Evolutionary conservation across 1,140 invertebrate species (phyloP), one percentile per base, ranked within the genome.

Genomic region (Trichomalopsis sarcophagae): DNA sequence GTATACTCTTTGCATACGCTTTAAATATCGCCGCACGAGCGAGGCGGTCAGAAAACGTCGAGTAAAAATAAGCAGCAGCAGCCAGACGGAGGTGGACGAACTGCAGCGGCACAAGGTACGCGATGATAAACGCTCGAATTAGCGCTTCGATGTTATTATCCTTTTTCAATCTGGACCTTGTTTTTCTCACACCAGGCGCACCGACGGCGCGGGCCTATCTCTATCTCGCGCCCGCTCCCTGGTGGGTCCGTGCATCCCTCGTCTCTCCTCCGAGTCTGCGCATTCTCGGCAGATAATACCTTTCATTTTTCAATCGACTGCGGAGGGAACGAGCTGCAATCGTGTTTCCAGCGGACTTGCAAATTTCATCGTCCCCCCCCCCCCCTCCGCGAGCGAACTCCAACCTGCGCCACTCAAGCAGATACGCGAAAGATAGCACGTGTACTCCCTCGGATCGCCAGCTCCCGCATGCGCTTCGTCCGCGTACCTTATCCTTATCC

Each of bases 1-100:
- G 9, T 88, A 82, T 87, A 90, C 90, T 91, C 90, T 90, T 91
- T 92, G 90, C 90, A 92, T 91, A 91, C 88, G 87, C 88, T 92
- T 92, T 91, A 92, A 91, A 92, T 91, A 92, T 91, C 88, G 36
- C 71, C 71, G 71, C 71, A 13, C 71, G 9, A 33, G 33, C 40
- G 71, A 6, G n/a, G 71, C 71, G 0, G 9, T 11, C 30, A 36
- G 10, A 74, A 74, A 74, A 36, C 9, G 33, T 33, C 7, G 71
- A 21, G 33, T 40, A 74, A 74, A 33, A 66, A 66, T 6, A 66
- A 74, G 2, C 21, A 27, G 30, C 14, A 33, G 71, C 71, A 33
- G 14, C 33, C 11, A 74, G 17, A 74, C 27, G 4, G 3, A 36
- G 33, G 3, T 36, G 33, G 33, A 74, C 27, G 71, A 74, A 74